Evolutionary conservation across 1,140 invertebrate genomes (phyloP), one percentile per base, ranked within the genome.

Genomic region (Copidosoma floridanum): DNA sequence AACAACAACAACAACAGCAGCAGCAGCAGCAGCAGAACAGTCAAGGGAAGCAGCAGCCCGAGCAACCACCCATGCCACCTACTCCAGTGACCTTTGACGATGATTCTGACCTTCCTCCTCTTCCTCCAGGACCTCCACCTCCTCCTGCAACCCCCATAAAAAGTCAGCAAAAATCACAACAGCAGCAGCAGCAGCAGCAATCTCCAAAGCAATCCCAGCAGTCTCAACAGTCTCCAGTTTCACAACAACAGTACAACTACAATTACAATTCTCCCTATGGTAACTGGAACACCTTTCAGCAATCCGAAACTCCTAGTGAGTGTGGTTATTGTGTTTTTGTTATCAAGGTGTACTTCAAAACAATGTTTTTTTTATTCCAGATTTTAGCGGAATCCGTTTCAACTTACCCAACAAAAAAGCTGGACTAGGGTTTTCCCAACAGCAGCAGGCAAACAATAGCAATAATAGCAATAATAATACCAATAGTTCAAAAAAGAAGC

Each of bases 401-500:
- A 83, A 84, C 58, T 77, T 85, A 55, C 84, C 83, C 66, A 79
- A 84, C 54, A 85, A 85, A 65, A 82, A 81, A 68, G 76, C 81
- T 61, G 73, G 78, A 66, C 65, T 84, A 65, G 68, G 78, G 68
- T 76, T 80, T 68, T 5, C 11, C 2, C 24, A 26, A 12, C 44
- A 4, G 11, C 44, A 47, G 11, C 20, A 18, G 10, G 16, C 10
- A 8, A 41, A 20, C 40, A 41, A 41, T 18, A 46, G 27, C 24
- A 43, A 43, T 23, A 27, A 27, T 40, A 57, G 6, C 6, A 16
- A 20, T 5, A 65, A 73, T 60, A 75, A 74, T 29, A 65, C 80
- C 32, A 69, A 75, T 3, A 86, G 82, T 61, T 81, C 83, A 7
- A 90, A 90, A 80, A 90, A 89, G 77, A 90, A 89, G 71, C 84